phyloP scores from a whole-genome alignment of 2,888 invertebrate species.

The Tribolium freemani region DNA sequence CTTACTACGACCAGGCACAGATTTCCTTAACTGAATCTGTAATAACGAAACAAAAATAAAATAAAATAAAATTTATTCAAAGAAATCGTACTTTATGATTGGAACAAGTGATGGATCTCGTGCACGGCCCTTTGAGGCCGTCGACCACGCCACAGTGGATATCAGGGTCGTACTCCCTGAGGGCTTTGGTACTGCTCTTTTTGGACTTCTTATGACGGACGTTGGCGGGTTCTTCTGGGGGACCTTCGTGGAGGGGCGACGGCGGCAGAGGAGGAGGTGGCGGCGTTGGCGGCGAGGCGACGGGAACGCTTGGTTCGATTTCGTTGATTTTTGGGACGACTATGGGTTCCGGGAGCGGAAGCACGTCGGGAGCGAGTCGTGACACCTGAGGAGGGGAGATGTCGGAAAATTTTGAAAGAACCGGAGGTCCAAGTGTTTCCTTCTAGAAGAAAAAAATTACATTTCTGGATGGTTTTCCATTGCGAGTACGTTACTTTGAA shows the following conservation, averaged over 20 bases:
- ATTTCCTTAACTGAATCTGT: constrained; percentile 60
- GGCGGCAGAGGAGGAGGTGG: constrained; percentile 45
- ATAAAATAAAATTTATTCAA: background rate
- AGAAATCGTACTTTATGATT: constrained; percentile 59
- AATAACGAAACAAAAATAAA: background rate
- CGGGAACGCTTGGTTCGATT: constrained; percentile 36
- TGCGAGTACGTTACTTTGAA: constrained; percentile 55
- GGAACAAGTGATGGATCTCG: constrained; percentile 79
- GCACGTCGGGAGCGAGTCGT: constrained; percentile 20
- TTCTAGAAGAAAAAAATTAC: constrained; percentile 21
- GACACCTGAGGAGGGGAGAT: constrained; percentile 30
- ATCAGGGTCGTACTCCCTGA: constrained; percentile 82
- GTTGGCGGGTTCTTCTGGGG: constrained; percentile 48
- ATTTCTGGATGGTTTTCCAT: too few species aligned
- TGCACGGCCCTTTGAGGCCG: constrained; percentile 81
- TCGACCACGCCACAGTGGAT: constrained; percentile 86
- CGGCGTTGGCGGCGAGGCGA: constrained; percentile 43
- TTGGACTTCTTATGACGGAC: constrained; percentile 54
- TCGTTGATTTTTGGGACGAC: constrained; percentile 16
- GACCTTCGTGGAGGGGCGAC: constrained; percentile 48
- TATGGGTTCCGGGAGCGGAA: constrained; percentile 16
- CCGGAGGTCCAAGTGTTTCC: constrained; percentile 35
- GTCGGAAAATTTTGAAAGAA: constrained; percentile 37
- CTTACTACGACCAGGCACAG: constrained; percentile 60
- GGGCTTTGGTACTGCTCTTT: constrained; percentile 52